A percentile compares a stretch with the other conserved stretches of the same genome.
Conservation (phyloP, 2,888 invertebrate species). For the Leptopilina drosophilae region DNA sequence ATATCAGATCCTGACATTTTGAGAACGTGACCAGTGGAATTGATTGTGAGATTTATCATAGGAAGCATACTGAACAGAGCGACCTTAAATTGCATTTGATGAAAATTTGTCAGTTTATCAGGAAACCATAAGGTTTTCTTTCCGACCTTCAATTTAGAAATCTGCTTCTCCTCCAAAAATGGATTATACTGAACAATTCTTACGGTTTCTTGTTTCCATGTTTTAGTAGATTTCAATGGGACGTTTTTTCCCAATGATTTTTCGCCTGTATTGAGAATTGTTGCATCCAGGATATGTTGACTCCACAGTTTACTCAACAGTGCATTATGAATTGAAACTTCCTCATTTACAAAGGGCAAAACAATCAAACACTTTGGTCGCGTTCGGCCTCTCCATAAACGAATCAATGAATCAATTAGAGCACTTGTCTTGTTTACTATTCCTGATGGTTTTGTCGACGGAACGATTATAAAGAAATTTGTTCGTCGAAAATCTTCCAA, state of each 20-base stretch:
- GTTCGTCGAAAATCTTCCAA: background rate
- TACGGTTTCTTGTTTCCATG: background rate
- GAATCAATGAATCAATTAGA: background rate
- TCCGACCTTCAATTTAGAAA: background rate
- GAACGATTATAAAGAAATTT: background rate
- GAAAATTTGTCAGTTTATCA: background rate
- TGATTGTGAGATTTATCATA: background rate
- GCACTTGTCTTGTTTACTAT: background rate
- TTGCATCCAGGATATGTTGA: background rate
- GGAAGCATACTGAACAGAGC: background rate
- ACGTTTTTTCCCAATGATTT: no score
- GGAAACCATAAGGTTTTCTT: background rate
- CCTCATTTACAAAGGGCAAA: background rate
- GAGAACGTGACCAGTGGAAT: background rate
- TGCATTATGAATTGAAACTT: background rate
- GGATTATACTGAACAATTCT: background rate
- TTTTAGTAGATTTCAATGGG: no score
- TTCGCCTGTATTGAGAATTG: no score
- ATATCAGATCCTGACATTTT: no score
- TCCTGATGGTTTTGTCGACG: background rate
- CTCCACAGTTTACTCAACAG: background rate
- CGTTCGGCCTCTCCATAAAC: background rate
- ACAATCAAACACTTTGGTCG: background rate
- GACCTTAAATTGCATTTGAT: background rate
- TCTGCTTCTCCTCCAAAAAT: background rate